Percentiles rank a stretch among this genome's conserved stretches.
phyloP scores from a whole-genome alignment of 2,797 vertebrate genomes.

The Vireo griseus region DNA sequence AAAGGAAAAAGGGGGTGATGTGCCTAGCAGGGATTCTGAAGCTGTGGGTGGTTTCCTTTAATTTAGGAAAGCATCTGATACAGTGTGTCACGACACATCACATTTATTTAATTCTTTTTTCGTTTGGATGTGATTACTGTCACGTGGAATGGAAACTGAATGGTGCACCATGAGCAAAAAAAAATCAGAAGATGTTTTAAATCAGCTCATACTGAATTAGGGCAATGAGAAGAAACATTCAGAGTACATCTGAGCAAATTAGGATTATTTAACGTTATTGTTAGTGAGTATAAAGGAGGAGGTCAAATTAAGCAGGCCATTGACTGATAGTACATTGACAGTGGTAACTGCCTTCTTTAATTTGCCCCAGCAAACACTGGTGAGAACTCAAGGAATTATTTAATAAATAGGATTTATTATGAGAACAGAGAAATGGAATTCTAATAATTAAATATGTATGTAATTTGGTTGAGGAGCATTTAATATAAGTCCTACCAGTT shows the following conservation, averaged over 20 bases:
- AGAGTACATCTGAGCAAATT: not conserved
- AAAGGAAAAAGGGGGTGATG: slow-evolving; percentile 39
- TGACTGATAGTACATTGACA: not conserved
- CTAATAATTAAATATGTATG: not conserved
- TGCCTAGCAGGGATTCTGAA: slow-evolving; percentile 32
- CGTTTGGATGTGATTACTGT: slow-evolving; percentile 62
- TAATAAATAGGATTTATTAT: not conserved
- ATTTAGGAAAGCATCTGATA: slow-evolving; percentile 57
- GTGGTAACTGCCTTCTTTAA: not conserved
- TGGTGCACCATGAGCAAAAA: slow-evolving; percentile 7
- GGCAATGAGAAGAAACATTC: not conserved
- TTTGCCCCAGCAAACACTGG: not conserved
- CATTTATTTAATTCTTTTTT: slow-evolving; percentile 52
- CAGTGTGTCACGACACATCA: slow-evolving; percentile 34
- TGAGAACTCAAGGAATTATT: not conserved
- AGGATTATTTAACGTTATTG: not conserved
- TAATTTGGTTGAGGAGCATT: not conserved
- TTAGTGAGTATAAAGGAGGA: not conserved
- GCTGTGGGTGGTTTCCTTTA: slow-evolving; percentile 56
- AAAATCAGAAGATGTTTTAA: not conserved
- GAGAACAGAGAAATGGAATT: not conserved
- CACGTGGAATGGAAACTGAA: slow-evolving; percentile 44
- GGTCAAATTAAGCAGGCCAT: not conserved
- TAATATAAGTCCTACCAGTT: not conserved
- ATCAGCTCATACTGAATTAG: not conserved